These are phyloP conservation scores for Tanypteryx hageni DNA, from an alignment of 2,888 invertebrate genomes.

Conservation along the genomic window DNA sequence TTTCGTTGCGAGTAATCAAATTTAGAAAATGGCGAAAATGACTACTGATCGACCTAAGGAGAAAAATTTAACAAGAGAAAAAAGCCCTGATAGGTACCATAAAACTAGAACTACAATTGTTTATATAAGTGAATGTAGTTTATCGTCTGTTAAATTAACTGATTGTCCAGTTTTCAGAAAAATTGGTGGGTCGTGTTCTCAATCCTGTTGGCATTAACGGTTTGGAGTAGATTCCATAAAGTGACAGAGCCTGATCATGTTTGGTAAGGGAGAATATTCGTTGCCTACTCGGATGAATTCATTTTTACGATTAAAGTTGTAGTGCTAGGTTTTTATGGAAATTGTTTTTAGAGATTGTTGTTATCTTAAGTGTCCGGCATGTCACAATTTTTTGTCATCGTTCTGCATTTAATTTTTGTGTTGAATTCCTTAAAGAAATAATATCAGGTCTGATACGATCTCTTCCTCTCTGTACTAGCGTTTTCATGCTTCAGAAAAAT, in stretches of 20 bases:
- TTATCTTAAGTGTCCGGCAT: no score
- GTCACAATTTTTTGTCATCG: background rate
- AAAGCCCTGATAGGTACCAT: slow-evolving; percentile 26
- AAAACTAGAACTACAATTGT: background rate
- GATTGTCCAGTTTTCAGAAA: slow-evolving; percentile 58
- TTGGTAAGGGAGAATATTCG: slow-evolving; percentile 81
- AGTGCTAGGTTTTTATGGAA: no score
- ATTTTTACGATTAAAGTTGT: background rate
- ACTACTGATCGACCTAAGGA: background rate
- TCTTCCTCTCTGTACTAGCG: no score
- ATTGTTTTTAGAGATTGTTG: no score
- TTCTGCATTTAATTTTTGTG: background rate
- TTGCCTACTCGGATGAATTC: background rate
- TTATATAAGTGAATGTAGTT: background rate
- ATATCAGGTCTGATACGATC: background rate
- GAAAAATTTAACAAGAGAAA: background rate
- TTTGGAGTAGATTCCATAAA: slow-evolving; percentile 90
- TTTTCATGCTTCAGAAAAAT: slow-evolving; percentile 35
- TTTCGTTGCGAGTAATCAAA: no score
- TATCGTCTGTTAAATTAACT: background rate
- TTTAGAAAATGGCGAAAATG: slow-evolving; percentile 20
- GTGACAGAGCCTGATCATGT: slow-evolving; percentile 95
- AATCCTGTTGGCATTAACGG: slow-evolving; percentile 81
- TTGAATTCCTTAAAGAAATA: slow-evolving; percentile 60
- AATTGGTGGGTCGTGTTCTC: slow-evolving; percentile 84